Conservation (phyloP, 2,113 vertebrate species). For the Tragulus kanchil region DNA sequence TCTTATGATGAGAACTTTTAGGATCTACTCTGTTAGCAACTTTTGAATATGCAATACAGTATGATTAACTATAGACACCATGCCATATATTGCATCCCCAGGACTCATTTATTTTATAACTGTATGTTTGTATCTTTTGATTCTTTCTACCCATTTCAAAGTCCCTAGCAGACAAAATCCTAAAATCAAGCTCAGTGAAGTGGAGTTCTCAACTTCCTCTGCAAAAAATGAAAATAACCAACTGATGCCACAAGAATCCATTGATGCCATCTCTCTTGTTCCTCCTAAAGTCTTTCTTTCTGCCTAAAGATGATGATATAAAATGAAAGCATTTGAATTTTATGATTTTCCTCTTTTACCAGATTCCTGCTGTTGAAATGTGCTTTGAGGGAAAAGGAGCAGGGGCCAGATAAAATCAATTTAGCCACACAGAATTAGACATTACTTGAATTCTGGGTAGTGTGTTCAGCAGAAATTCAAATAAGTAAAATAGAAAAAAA, state of each 20-base stretch:
- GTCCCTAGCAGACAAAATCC: background rate
- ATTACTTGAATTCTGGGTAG: conserved; percentile 18
- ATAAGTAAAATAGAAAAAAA: conserved; percentile 26
- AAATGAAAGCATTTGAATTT: background rate
- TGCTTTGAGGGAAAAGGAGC: background rate
- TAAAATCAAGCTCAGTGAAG: background rate
- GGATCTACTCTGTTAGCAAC: too few relatives aligned
- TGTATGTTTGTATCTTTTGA: too few relatives aligned
- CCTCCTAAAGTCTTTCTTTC: background rate
- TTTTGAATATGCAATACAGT: too few relatives aligned
- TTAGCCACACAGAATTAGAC: background rate
- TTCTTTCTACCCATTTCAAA: too few relatives aligned
- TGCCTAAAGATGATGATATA: background rate
- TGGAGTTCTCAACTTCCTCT: background rate
- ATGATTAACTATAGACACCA: too few relatives aligned
- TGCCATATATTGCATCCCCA: too few relatives aligned
- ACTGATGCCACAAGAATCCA: background rate
- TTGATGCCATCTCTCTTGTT: background rate
- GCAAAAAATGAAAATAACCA: background rate
- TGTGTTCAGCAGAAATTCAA: conserved; percentile 22
- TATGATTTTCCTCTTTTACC: background rate
- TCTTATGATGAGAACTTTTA: too few relatives aligned
- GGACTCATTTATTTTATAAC: too few relatives aligned
- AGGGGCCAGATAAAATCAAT: background rate
- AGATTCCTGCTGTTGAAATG: background rate